phyloP scores from a whole-genome alignment of 2,113 vertebrate species.

The Pantherophis guttatus region DNA sequence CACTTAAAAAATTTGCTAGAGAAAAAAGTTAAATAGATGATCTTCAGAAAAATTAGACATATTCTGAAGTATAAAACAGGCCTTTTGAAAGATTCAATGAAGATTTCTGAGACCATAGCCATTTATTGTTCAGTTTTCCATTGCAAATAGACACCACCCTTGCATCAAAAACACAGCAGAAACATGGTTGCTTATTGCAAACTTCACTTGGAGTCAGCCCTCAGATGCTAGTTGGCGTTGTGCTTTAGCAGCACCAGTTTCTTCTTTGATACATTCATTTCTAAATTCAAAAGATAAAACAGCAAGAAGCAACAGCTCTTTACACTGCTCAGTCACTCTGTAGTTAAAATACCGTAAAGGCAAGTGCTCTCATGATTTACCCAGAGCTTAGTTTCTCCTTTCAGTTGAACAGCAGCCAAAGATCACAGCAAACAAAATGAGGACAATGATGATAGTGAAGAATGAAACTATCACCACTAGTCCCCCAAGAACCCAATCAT shows the following conservation, averaged over 20 bases:
- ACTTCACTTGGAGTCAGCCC: background rate
- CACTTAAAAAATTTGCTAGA: background rate
- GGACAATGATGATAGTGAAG: conserved; percentile 59
- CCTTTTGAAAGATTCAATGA: background rate
- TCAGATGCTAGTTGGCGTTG: background rate
- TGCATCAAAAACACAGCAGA: background rate
- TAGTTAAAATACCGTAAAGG: background rate
- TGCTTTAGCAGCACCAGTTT: background rate
- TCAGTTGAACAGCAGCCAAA: conserved; percentile 75
- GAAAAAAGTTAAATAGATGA: background rate
- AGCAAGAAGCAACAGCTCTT: conserved; percentile 2
- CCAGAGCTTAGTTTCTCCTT: background rate
- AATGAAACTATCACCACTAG: conserved; percentile 75
- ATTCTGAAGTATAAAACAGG: background rate
- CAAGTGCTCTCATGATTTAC: background rate
- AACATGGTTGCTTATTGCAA: background rate
- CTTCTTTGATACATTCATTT: background rate
- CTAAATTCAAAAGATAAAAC: background rate
- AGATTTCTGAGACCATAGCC: background rate
- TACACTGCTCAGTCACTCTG: background rate
- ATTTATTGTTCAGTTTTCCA: background rate
- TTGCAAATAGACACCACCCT: conserved; percentile 17
- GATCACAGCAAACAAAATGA: conserved; percentile 72
- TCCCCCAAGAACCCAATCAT: conserved; percentile 79
- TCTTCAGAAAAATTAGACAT: background rate